Conservation (phyloP, 2,113 vertebrate genomes). For the Andinoacara biseriatus region DNA sequence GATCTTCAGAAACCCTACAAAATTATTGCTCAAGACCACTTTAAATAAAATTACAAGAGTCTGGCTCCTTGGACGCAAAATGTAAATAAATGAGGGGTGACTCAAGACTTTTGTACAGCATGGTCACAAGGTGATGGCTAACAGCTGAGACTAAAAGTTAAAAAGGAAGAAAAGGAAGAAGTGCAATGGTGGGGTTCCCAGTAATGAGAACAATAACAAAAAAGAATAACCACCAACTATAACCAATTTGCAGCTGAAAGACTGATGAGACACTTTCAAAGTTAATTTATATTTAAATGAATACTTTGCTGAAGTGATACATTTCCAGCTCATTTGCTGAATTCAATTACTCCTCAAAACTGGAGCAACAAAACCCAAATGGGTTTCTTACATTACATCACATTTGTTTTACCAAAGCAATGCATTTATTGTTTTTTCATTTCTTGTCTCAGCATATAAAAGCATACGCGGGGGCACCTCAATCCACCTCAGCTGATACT, state of each 20-base stretch:
- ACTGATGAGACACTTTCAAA: not conserved
- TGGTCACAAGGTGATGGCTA: not conserved
- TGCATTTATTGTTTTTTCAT: not conserved
- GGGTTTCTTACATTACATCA: not conserved
- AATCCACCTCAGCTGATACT: not conserved
- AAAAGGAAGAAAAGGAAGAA: slow-evolving; percentile 27
- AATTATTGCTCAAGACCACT: not conserved
- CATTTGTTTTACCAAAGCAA: not conserved
- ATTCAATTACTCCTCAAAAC: slow-evolving; percentile 4
- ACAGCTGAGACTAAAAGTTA: slow-evolving; percentile 38
- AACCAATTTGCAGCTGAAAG: not conserved
- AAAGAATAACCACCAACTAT: not conserved
- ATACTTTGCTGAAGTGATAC: not conserved
- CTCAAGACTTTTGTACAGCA: not conserved
- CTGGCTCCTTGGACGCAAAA: not conserved
- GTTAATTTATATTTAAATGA: not conserved
- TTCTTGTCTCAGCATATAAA: not conserved
- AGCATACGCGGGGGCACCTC: not conserved
- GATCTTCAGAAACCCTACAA: not conserved
- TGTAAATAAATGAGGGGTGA: not conserved
- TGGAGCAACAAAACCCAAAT: not conserved
- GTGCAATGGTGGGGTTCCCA: slow-evolving; percentile 20
- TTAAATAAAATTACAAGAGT: too few relatives aligned
- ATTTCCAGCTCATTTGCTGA: slow-evolving; percentile 1
- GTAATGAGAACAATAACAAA: not conserved